Percentiles rank a stretch among this genome's conserved stretches.
Evolutionary conservation across 2,113 vertebrate species (phyloP).

Genomic region (Gasterosteus aculeatus): DNA sequence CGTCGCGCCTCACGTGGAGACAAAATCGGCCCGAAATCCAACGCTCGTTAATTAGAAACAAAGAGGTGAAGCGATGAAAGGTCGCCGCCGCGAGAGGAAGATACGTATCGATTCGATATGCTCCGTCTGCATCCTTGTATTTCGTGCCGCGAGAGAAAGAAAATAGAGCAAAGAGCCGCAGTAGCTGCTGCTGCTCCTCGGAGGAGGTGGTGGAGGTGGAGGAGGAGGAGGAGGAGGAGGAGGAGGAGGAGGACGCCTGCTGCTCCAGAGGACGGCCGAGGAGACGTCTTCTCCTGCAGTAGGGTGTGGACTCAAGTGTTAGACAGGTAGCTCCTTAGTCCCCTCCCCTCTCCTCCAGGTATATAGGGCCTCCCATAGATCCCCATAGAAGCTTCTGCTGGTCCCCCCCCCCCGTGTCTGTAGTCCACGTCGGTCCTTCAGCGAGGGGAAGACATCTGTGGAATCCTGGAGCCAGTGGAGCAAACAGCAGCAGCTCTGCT

Average conservation of each 20-base stretch:
- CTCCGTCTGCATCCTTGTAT: too few species aligned
- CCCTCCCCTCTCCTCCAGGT: constrained; percentile 89
- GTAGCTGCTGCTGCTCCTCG: too few species aligned
- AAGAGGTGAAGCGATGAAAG: too few species aligned
- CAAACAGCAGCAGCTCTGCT: constrained; percentile 95
- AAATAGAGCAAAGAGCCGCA: too few species aligned
- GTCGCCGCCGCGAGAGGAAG: too few species aligned
- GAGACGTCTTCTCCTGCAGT: constrained; percentile 74
- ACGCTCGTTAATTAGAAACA: too few species aligned
- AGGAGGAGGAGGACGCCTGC: background rate
- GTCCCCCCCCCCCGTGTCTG: constrained; percentile 84
- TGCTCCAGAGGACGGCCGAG: constrained; percentile 87
- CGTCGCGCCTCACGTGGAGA: too few species aligned
- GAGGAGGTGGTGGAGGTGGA: too few species aligned
- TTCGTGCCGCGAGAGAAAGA: too few species aligned
- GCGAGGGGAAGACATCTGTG: constrained; percentile 87
- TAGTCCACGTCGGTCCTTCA: constrained; percentile 78
- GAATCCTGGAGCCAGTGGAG: constrained; percentile 98
- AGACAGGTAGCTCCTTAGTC: constrained; percentile 91
- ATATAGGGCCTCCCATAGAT: constrained; percentile 90
- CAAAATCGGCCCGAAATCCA: too few species aligned
- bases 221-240: too few species aligned
- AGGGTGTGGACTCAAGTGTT: constrained; percentile 92
- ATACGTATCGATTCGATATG: too few species aligned
- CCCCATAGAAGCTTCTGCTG: constrained; percentile 87